Conservation (phyloP, 2,113 vertebrate species). For the Sisor rabdophorus region DNA sequence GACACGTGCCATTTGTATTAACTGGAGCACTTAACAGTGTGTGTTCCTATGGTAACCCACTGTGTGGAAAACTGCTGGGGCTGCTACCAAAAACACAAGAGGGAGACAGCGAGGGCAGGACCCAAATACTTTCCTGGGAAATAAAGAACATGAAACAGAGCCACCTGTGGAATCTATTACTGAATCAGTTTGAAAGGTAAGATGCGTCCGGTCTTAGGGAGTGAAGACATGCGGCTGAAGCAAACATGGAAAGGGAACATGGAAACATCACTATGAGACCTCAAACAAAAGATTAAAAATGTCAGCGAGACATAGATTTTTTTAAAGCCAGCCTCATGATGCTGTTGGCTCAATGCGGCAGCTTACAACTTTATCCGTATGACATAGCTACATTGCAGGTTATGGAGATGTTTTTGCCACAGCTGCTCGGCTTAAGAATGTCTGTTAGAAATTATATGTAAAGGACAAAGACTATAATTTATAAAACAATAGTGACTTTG, state of each 20-base stretch:
- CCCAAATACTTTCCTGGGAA: conserved; percentile 31
- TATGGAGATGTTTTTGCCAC: conserved; percentile 39
- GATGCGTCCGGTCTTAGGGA: conserved; percentile 6
- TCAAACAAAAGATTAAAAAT: conserved; percentile 37
- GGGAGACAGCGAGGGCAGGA: conserved; percentile 22
- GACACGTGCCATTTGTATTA: neutral
- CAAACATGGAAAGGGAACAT: conserved; percentile 22
- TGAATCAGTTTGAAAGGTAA: conserved; percentile 41
- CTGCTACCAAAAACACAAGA: conserved; percentile 18
- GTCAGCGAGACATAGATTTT: conserved; percentile 45
- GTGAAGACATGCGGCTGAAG: conserved; percentile 1
- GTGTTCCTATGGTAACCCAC: conserved; percentile 36
- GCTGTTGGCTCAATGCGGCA: neutral
- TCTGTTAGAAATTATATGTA: conserved; percentile 35
- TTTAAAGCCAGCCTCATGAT: conserved; percentile 25
- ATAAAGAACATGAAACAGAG: conserved; percentile 28
- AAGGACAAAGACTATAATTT: conserved; percentile 26
- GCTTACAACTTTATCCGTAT: conserved; percentile 10
- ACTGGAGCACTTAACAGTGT: conserved; percentile 13
- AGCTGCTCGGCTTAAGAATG: conserved; percentile 38
- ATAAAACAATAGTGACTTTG: conserved; percentile 8
- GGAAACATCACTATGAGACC: conserved; percentile 39
- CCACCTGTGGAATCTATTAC: conserved; percentile 46
- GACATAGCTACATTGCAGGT: conserved; percentile 37
- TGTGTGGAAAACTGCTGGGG: conserved; percentile 29